A percentile compares a stretch with the other conserved stretches of the same genome.
Conservation (phyloP, 2,797 vertebrate species). For the Potorous gilbertii region DNA sequence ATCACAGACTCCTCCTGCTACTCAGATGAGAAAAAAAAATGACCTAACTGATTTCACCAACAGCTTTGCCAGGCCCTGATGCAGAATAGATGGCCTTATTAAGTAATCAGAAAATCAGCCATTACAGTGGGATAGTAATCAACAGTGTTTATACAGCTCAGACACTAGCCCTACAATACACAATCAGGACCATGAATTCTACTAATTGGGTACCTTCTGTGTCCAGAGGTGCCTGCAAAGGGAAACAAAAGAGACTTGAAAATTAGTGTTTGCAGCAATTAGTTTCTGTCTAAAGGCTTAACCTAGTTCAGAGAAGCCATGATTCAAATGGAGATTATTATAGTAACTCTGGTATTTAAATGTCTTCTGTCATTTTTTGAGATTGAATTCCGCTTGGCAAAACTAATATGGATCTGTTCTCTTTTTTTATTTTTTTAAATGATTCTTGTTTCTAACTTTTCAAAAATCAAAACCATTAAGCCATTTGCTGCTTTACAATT, state of each 20-base stretch:
- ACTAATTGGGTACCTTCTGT: constrained; percentile 89
- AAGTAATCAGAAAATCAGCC: constrained; percentile 88
- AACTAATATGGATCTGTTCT: constrained; percentile 80
- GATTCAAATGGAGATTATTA: constrained; percentile 86
- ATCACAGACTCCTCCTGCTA: constrained; percentile 85
- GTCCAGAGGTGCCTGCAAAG: constrained; percentile 86
- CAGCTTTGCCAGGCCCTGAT: constrained; percentile 85
- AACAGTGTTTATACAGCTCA: constrained; percentile 87
- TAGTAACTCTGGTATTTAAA: constrained; percentile 84
- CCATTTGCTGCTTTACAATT: constrained; percentile 76
- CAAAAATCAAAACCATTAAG: constrained; percentile 77
- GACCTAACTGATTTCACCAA: constrained; percentile 88
- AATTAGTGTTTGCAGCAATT: constrained; percentile 90
- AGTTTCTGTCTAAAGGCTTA: constrained; percentile 87
- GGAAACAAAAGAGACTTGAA: constrained; percentile 87
- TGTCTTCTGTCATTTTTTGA: constrained; percentile 83
- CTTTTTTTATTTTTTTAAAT: constrained; percentile 73
- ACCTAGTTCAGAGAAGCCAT: constrained; percentile 84
- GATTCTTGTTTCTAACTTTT: constrained; percentile 81
- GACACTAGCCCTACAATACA: constrained; percentile 87
- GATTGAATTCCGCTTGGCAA: constrained; percentile 82
- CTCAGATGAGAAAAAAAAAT: constrained; percentile 87
- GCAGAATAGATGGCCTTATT: constrained; percentile 88
- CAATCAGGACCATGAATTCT: constrained; percentile 90
- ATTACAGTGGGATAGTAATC: constrained; percentile 87